phyloP scores from a whole-genome alignment of 2,888 invertebrate genomes.

The Lycophotia porphyrea region DNA sequence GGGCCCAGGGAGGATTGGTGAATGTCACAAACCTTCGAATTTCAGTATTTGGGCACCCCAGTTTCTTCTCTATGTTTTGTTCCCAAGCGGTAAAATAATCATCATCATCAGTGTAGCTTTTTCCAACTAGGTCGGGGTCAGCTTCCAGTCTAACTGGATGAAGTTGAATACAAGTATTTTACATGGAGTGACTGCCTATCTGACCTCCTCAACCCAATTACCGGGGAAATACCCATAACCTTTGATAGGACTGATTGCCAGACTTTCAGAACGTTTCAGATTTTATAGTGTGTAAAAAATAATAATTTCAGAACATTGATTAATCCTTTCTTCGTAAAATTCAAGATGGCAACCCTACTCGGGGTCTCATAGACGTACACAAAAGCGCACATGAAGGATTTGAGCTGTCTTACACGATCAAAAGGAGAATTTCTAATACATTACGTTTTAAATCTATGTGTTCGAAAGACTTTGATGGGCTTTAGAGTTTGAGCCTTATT shows the following conservation, averaged over 20 bases:
- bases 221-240: not conserved
- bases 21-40: not conserved
- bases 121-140: not conserved
- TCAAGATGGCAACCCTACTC: conserved; percentile 36
- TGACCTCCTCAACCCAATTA: not conserved
- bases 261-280: not conserved
- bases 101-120: not conserved
- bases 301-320: conserved; percentile 4
- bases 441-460: conserved; percentile 59
- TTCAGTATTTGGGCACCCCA: not conserved
- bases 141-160: not conserved
- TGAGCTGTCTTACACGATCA: conserved; percentile 47
- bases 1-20: not conserved
- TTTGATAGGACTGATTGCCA: not conserved
- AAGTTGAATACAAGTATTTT: not conserved
- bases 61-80: not conserved
- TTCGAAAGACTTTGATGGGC: conserved; percentile 50
- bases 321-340: conserved; percentile 10
- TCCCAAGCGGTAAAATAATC: not conserved
- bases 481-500: conserved; percentile 28
- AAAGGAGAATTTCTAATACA: conserved; percentile 61
- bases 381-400: conserved; percentile 50
- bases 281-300: not conserved
- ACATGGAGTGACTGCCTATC: not conserved
- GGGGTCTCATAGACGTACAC: conserved; percentile 29